phyloP scores from a whole-genome alignment of 2,797 vertebrate genomes.

The Trematomus bernacchii region DNA sequence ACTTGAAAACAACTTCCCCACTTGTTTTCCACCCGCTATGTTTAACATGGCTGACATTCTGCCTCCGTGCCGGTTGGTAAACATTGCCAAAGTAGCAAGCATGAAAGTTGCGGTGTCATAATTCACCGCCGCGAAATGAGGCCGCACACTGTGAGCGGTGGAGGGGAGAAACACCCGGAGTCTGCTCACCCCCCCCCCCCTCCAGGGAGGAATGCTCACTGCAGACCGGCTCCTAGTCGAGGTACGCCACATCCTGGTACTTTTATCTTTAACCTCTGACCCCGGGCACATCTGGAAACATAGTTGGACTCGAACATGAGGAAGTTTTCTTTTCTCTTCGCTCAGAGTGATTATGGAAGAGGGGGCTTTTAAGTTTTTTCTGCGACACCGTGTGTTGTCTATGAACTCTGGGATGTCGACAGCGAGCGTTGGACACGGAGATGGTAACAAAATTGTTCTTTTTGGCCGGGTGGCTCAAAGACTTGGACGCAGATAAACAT shows the following conservation, averaged over 20 bases:
- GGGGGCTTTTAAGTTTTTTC: conserved; percentile 67
- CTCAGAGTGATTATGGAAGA: conserved; percentile 81
- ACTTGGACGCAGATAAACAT: conserved; percentile 88
- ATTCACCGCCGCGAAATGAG: conserved; percentile 88
- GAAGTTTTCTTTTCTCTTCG: conserved; percentile 91
- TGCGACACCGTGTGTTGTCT: conserved; percentile 71
- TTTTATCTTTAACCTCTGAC: conserved; percentile 97
- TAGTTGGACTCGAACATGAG: conserved; percentile 90
- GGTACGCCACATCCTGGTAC: conserved; percentile 92
- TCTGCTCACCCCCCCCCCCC: conserved; percentile 86
- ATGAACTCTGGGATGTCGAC: conserved; percentile 88
- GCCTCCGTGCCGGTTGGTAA: conserved; percentile 79
- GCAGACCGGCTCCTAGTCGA: conserved; percentile 85
- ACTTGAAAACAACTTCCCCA: conserved; percentile 69
- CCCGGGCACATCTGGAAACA: conserved; percentile 95
- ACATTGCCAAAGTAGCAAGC: conserved; percentile 82
- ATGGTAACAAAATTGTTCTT: conserved; percentile 82
- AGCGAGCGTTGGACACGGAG: conserved; percentile 76
- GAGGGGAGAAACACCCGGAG: conserved; percentile 87
- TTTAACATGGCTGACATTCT: conserved; percentile 84
- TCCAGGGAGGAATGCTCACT: conserved; percentile 90
- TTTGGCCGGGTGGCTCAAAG: conserved; percentile 83
- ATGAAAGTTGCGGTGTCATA: conserved; percentile 86
- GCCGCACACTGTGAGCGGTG: conserved; percentile 87
- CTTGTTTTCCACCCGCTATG: conserved; percentile 76